Evolutionary conservation across 2,113 vertebrate species (phyloP).

Genomic region (Speoplatyrhinus poulsoni): DNA sequence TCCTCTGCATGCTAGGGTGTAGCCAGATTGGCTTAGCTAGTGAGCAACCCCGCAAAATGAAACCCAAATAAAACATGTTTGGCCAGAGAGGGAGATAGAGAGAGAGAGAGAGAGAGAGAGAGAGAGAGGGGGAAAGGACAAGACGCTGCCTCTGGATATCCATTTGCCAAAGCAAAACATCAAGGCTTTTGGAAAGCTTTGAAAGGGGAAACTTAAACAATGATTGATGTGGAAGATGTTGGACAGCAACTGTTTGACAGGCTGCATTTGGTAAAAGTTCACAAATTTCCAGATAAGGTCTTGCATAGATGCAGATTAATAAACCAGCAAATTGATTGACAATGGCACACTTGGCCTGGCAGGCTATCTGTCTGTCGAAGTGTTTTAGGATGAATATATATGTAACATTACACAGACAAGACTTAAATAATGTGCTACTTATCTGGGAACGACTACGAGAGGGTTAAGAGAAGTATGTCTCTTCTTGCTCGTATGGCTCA

Average conservation of each 20-base stretch:
- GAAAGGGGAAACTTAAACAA: constrained; percentile 67
- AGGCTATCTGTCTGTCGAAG: constrained; percentile 46
- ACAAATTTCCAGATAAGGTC: constrained; percentile 69
- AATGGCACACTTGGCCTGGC: constrained; percentile 43
- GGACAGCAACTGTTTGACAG: constrained; percentile 62
- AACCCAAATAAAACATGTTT: constrained; percentile 65
- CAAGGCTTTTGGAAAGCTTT: constrained; percentile 64
- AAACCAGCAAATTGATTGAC: constrained; percentile 50
- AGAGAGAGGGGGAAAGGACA: constrained; percentile 39
- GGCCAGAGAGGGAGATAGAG: constrained; percentile 33
- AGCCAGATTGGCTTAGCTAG: constrained; percentile 75
- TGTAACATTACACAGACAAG: constrained; percentile 48
- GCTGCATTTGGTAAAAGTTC: constrained; percentile 69
- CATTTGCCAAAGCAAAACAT: constrained; percentile 64
- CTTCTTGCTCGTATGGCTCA: constrained; percentile 30
- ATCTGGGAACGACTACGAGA: constrained; percentile 21
- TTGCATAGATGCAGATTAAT: constrained; percentile 52
- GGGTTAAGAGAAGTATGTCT: constrained; percentile 22
- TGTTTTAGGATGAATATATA: constrained; percentile 35
- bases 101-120: background rate
- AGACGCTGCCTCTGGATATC: constrained; percentile 69
- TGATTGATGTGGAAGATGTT: constrained; percentile 70
- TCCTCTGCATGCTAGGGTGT: constrained; percentile 71
- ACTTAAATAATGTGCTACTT: constrained; percentile 12
- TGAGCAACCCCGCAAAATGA: constrained; percentile 63